Conservation (phyloP, 2,113 vertebrate species). For the Puffinus mauretanicus region DNA sequence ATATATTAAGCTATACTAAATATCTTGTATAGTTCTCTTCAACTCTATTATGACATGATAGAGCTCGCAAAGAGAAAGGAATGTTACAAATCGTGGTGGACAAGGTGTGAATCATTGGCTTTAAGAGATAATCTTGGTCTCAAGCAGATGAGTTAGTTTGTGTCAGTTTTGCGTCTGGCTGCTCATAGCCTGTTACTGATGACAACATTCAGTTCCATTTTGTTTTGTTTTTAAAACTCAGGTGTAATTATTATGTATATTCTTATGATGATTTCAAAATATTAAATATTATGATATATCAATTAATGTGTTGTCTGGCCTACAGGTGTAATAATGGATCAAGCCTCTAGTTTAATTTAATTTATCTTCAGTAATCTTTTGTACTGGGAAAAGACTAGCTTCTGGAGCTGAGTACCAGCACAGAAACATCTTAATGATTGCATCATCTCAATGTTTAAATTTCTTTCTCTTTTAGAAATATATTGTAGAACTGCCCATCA, state of each 20-base stretch:
- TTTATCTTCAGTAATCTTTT: slow-evolving; percentile 77
- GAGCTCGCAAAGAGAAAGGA: slow-evolving; percentile 62
- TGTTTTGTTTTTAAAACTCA: slow-evolving; percentile 80
- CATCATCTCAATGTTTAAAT: slow-evolving; percentile 79
- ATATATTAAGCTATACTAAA: slow-evolving; percentile 80
- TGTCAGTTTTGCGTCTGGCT: slow-evolving; percentile 71
- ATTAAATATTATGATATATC: slow-evolving; percentile 74
- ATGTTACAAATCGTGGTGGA: slow-evolving; percentile 44
- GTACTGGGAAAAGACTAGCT: slow-evolving; percentile 70
- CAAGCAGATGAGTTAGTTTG: slow-evolving; percentile 29
- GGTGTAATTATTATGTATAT: slow-evolving; percentile 82
- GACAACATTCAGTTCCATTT: slow-evolving; percentile 73
- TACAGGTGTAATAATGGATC: slow-evolving; percentile 73
- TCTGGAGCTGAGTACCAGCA: slow-evolving; percentile 74
- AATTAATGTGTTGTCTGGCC: slow-evolving; percentile 70
- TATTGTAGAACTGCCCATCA: slow-evolving; percentile 63
- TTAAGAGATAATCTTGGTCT: slow-evolving; percentile 45
- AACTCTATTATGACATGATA: slow-evolving; percentile 70
- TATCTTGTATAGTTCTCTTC: slow-evolving; percentile 75
- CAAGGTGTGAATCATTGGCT: slow-evolving; percentile 52
- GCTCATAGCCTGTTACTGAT: slow-evolving; percentile 63
- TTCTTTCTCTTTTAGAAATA: slow-evolving; percentile 62
- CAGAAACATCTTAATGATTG: slow-evolving; percentile 74
- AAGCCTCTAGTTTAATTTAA: slow-evolving; percentile 76
- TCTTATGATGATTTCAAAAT: slow-evolving; percentile 76